Evolutionary conservation across 2,888 invertebrate genomes (phyloP), one percentile per base, ranked within the genome.

Genomic region (Falcaria lacertinaria): DNA sequence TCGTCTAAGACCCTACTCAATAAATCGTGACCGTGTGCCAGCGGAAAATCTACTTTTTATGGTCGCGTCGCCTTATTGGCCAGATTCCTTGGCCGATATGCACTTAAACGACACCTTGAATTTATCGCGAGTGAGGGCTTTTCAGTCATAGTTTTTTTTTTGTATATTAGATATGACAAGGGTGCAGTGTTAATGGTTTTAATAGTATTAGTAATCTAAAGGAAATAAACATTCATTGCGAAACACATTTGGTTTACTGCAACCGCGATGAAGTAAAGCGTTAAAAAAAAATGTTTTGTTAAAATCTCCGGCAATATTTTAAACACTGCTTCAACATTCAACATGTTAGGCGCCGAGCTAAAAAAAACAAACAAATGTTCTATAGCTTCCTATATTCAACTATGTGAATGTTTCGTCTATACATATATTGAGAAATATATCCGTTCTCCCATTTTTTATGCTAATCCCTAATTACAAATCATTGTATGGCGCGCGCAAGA

Each of bases 71-170:
- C 74, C 70, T 60, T 73, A 74, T 62, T 67, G 63, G 70, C 70
- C 73, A 71, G 74, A 81, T 83, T 72, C 79, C 79, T 76, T 77
- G 74, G 72, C 71, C 80, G 81, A 82, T 81, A 74, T 79, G 69
- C 61, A 60, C 65, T 74, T 69, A 73, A 69, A 65, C 59, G 66
- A 63, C 59, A 54, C 54, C 58, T 60, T 67, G 49, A 64, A 80
- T 82, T 80, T 79, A 80, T 80, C 54, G 62, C 69, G 60, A 56
- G 61, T 50, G 57, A 48, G 50, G 58, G 70, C 75, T 71, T 68
- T 69, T 73, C 66, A 72, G 72, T 62, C 63, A 70, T 64, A 60
- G 52, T 64, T 68, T 63, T 70, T 64, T 19, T 19, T 19, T 19
- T 19, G 19, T 19, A 19, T 19, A 6, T 19, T 4, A 6, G 19